Percentiles rank a stretch among this genome's conserved stretches.
Conservation (phyloP, 2,797 vertebrate genomes). For the Cynodonichthys magdalenae region DNA sequence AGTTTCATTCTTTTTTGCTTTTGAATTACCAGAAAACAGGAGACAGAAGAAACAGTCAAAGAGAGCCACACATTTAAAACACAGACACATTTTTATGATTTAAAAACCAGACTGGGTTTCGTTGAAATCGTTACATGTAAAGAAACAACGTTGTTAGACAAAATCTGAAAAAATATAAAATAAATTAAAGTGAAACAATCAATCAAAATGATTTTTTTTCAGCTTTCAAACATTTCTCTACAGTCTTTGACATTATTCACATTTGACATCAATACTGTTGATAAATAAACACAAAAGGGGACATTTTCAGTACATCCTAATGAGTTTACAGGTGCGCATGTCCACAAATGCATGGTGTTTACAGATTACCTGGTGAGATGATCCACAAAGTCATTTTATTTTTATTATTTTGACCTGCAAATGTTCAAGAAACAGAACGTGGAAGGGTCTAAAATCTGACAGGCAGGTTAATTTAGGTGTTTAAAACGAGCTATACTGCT, state of each 20-base stretch:
- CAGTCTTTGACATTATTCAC: constrained; percentile 79
- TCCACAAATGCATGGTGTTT: constrained; percentile 80
- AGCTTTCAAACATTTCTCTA: constrained; percentile 77
- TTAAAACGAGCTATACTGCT: constrained; percentile 36
- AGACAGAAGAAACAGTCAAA: constrained; percentile 32
- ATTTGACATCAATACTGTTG: constrained; percentile 84
- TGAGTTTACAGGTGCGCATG: constrained; percentile 75
- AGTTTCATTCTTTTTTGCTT: too few species aligned
- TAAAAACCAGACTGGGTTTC: constrained; percentile 80
- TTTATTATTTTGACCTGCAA: constrained; percentile 31
- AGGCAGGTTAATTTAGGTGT: constrained; percentile 31
- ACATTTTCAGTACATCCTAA: constrained; percentile 69
- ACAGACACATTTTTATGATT: constrained; percentile 84
- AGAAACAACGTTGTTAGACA: constrained; percentile 81
- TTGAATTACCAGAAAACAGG: background rate
- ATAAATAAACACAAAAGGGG: constrained; percentile 81
- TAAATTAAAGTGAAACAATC: constrained; percentile 75
- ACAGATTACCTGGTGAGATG: constrained; percentile 68
- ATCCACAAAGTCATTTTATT: constrained; percentile 32
- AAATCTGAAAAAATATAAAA: constrained; percentile 77
- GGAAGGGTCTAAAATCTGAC: constrained; percentile 26
- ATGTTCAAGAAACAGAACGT: background rate
- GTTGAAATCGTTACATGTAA: constrained; percentile 81
- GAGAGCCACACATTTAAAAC: constrained; percentile 71
- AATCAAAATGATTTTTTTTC: constrained; percentile 61